phyloP scores from a whole-genome alignment of 2,113 vertebrate species.

The Oxyura jamaicensis region DNA sequence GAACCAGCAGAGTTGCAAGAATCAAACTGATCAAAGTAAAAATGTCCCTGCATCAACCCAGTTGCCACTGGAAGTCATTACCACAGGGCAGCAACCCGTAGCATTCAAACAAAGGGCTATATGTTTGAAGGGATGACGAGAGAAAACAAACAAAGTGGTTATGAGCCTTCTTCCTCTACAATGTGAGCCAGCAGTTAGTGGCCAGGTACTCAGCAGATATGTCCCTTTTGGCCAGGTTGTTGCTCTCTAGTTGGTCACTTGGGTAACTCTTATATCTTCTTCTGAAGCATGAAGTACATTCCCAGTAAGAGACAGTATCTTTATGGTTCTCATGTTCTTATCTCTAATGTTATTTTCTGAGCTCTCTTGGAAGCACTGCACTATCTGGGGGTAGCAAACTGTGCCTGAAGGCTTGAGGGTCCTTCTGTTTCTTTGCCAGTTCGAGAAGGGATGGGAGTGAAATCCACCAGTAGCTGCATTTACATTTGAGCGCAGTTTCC shows the following conservation, averaged over 20 bases:
- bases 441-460: not conserved
- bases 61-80: not conserved
- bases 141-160: not conserved
- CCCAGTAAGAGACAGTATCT: not conserved
- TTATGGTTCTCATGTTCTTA: not conserved
- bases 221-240: not conserved
- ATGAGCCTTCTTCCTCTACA: not conserved
- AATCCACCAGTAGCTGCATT: not conserved
- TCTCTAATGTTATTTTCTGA: not conserved
- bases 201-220: not conserved
- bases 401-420: not conserved
- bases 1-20: slow-evolving; percentile 9
- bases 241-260: not conserved
- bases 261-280: not conserved
- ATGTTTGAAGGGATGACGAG: not conserved
- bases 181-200: not conserved
- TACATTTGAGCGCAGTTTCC: not conserved
- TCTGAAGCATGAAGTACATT: not conserved
- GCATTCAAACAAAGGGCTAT: not conserved
- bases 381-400: not conserved
- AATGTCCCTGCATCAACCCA: not conserved
- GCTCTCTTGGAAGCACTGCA: not conserved
- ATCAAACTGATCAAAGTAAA: not conserved
- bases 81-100: not conserved
- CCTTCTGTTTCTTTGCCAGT: not conserved